These are phyloP conservation scores for Ginglymostoma cirratum DNA, from an alignment of 2,113 vertebrate species.

Conservation along the genomic window DNA sequence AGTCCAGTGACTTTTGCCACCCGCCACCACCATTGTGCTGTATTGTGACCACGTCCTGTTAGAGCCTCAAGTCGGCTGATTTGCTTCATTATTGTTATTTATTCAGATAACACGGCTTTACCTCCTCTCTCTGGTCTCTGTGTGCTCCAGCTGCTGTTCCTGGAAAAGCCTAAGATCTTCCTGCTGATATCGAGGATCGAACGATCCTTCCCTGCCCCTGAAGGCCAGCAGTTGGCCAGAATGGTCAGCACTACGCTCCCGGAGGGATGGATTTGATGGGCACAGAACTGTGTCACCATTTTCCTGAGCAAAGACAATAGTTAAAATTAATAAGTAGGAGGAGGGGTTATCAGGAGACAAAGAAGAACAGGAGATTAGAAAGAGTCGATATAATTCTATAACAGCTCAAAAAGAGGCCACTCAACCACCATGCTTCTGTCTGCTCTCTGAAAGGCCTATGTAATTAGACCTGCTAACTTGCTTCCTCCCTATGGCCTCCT, in stretches of 20 bases:
- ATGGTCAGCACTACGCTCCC: constrained; percentile 70
- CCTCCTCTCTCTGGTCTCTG: constrained; percentile 80
- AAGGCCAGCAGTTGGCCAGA: constrained; percentile 63
- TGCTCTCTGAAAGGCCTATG: neutral
- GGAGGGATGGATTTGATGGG: constrained; percentile 51
- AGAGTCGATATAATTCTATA: neutral
- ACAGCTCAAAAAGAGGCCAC: neutral
- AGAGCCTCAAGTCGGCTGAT: neutral
- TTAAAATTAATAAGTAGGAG: neutral
- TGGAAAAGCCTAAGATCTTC: constrained; percentile 84
- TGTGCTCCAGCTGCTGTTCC: constrained; percentile 79
- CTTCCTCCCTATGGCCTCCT: neutral
- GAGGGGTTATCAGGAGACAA: no score
- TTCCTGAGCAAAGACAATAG: neutral
- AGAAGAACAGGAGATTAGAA: neutral
- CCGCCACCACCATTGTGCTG: neutral
- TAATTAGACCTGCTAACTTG: neutral
- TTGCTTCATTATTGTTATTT: neutral
- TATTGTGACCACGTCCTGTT: neutral
- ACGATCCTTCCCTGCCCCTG: constrained; percentile 75
- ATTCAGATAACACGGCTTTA: constrained; percentile 40
- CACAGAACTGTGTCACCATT: constrained; percentile 12
- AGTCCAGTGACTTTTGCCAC: neutral
- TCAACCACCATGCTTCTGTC: neutral
- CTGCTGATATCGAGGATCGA: constrained; percentile 84